phyloP scores from a whole-genome alignment of 2,113 vertebrate species.

The Gymnarchus niloticus region DNA sequence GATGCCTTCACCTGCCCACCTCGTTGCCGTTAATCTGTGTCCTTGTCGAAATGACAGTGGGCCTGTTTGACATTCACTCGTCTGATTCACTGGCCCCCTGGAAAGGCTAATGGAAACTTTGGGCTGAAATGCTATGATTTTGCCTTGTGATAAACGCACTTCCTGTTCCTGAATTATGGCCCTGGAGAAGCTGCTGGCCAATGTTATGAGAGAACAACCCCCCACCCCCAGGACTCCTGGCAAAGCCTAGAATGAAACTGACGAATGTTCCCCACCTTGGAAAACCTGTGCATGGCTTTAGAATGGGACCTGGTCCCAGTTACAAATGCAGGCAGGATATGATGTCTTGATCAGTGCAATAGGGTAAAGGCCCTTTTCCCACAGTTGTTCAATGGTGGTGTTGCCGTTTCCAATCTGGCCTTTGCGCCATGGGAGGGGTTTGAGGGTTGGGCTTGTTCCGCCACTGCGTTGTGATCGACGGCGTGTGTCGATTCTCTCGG shows the following conservation, averaged over 20 bases:
- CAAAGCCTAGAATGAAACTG: not conserved
- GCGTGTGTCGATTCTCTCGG: not conserved
- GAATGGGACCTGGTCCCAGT: not conserved
- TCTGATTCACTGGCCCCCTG: slow-evolving; percentile 20
- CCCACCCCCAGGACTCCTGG: not conserved
- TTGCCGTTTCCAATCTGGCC: not conserved
- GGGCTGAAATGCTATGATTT: slow-evolving; percentile 23
- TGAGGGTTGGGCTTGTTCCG: not conserved
- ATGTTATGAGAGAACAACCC: not conserved
- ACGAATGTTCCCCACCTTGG: not conserved
- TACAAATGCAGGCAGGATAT: not conserved
- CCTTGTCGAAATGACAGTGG: not conserved
- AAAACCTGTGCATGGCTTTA: not conserved
- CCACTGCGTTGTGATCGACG: not conserved
- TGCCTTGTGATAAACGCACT: not conserved
- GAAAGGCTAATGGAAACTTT: slow-evolving; percentile 31
- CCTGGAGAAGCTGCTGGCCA: slow-evolving; percentile 23
- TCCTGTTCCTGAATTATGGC: slow-evolving; percentile 38
- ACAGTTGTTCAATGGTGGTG: not conserved
- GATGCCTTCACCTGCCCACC: not conserved
- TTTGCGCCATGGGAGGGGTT: too few species aligned
- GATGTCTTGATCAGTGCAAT: too few species aligned
- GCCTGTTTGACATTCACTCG: slow-evolving; percentile 1
- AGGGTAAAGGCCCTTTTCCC: too few species aligned
- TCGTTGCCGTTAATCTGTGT: not conserved